Conservation (phyloP, 1,140 invertebrate species). For the Centruroides sculpturatus region DNA sequence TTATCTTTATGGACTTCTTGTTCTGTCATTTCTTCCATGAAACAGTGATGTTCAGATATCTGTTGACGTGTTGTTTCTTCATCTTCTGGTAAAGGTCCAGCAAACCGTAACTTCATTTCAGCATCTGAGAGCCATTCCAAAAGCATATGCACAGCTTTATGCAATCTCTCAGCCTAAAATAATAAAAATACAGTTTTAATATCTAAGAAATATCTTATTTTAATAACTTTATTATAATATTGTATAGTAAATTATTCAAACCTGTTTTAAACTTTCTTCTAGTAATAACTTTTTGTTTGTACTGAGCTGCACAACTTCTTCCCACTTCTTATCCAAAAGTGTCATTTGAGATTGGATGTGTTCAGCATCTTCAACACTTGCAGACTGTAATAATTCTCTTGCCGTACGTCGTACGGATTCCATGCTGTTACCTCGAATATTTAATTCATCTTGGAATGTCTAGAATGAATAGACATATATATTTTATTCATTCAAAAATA, state of each 20-base stretch:
- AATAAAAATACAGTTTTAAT: not conserved
- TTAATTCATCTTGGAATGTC: conserved; percentile 80
- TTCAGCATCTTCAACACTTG: conserved; percentile 56
- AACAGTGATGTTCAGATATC: conserved; percentile 67
- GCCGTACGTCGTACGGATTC: conserved; percentile 77
- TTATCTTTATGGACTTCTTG: conserved; percentile 77
- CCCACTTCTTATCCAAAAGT: conserved; percentile 73
- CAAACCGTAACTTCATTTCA: conserved; percentile 75
- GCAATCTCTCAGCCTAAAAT: conserved; percentile 67
- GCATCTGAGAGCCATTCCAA: conserved; percentile 92
- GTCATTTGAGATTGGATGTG: conserved; percentile 64
- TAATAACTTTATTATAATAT: too few species aligned
- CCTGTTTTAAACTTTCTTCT: conserved; percentile 60
- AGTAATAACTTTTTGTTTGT: conserved; percentile 60
- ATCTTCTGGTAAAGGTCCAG: conserved; percentile 73
- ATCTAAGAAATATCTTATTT: too few species aligned
- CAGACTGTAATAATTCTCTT: conserved; percentile 68
- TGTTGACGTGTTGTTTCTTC: conserved; percentile 74
- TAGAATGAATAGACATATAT: conserved; percentile 23
- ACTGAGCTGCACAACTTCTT: conserved; percentile 58
- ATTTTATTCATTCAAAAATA: not conserved
- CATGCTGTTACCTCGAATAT: conserved; percentile 72
- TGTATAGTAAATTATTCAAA: conserved; percentile 9
- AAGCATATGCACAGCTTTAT: conserved; percentile 82
- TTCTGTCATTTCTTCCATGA: conserved; percentile 63